Conservation (phyloP, 1,140 invertebrate species). For the Bombus soroeensis region DNA sequence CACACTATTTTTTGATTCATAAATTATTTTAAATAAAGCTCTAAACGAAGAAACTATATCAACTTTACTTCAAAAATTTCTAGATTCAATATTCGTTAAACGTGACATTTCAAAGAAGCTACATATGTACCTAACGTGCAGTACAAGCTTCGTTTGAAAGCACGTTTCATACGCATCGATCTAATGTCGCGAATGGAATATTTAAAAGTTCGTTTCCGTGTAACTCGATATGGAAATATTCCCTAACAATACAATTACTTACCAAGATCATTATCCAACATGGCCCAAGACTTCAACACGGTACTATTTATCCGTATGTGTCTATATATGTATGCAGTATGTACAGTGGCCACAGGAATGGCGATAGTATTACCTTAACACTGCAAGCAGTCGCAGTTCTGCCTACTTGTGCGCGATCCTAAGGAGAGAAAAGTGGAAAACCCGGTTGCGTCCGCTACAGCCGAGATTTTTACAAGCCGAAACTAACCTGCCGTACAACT, state of each 20-base stretch:
- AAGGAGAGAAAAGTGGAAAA: conserved; percentile 19
- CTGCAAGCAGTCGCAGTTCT: conserved; percentile 2
- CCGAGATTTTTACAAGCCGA: conserved; percentile 57
- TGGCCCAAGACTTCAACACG: too few relatives aligned
- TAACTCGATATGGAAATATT: background rate
- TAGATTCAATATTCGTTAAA: too few relatives aligned
- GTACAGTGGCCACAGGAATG: background rate
- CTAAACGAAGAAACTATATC: too few relatives aligned
- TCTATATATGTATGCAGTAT: background rate
- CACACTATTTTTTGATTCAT: too few relatives aligned
- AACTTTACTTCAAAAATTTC: too few relatives aligned
- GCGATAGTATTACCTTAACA: background rate
- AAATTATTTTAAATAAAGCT: too few relatives aligned
- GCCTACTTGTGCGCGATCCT: background rate
- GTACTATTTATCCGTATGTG: too few relatives aligned
- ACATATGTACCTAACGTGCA: too few relatives aligned
- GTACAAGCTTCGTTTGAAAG: too few relatives aligned
- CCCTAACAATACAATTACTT: background rate
- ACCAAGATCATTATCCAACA: background rate
- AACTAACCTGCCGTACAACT: conserved; percentile 56
- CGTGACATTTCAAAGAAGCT: too few relatives aligned
- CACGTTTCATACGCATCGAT: background rate
- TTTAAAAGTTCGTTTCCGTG: background rate
- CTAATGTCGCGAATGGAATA: background rate
- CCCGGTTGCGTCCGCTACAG: conserved; percentile 56